These are phyloP conservation scores for Pluvianellus socialis DNA, from an alignment of 2,113 vertebrate species.

Conservation along the genomic window DNA sequence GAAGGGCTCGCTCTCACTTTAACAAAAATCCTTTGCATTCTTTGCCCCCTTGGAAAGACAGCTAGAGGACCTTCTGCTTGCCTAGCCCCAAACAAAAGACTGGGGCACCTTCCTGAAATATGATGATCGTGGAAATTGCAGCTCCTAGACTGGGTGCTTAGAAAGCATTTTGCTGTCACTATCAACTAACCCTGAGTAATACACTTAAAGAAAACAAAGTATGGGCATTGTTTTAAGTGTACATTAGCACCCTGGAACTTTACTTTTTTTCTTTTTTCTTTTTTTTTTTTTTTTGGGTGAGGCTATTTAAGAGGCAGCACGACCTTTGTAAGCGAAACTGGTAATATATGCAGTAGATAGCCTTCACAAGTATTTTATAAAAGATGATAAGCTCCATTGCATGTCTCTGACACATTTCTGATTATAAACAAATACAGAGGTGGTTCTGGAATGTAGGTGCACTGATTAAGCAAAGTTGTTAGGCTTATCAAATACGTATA, in stretches of 20 bases:
- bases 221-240: slow-evolving; percentile 45
- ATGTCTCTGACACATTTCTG: not conserved
- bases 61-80: slow-evolving; percentile 79
- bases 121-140: slow-evolving; percentile 81
- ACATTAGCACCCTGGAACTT: slow-evolving; percentile 10
- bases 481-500: not conserved
- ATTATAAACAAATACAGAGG: not conserved
- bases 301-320: slow-evolving; percentile 13
- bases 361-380: not conserved
- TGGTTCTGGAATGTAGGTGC: not conserved
- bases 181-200: slow-evolving; percentile 66
- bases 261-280: too few species aligned
- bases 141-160: slow-evolving; percentile 71
- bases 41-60: slow-evolving; percentile 68
- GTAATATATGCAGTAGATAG: not conserved
- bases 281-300: not conserved
- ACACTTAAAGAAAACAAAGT: slow-evolving; percentile 67
- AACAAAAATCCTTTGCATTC: slow-evolving; percentile 63
- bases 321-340: not conserved
- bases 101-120: slow-evolving; percentile 85
- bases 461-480: not conserved
- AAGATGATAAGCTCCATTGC: not conserved
- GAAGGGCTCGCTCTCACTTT: slow-evolving; percentile 45
- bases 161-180: slow-evolving; percentile 75
- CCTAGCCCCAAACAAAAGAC: slow-evolving; percentile 81